phyloP scores from a whole-genome alignment of 1,140 invertebrate genomes.

The Tigriopus japonicus region DNA sequence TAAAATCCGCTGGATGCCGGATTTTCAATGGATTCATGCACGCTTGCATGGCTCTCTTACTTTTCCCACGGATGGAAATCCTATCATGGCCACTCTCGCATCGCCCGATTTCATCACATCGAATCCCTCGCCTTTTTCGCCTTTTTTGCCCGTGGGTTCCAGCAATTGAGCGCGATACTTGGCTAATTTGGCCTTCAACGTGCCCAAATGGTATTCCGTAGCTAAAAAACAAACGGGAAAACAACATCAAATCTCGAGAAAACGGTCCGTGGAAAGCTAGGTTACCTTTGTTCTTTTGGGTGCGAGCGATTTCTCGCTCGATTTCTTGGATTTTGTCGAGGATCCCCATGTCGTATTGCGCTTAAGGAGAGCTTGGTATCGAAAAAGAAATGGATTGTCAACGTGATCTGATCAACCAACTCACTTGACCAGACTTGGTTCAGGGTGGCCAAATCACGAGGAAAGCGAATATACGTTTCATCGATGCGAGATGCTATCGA shows the following conservation, averaged over 20 bases:
- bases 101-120: slow-evolving; percentile 99
- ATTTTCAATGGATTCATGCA: too few species aligned
- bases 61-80: slow-evolving; percentile 90
- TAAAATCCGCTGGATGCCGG: too few species aligned
- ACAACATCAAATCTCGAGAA: too few species aligned
- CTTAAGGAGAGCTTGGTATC: too few species aligned
- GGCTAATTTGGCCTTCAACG: slow-evolving; percentile 94
- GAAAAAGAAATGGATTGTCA: too few species aligned
- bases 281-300: slow-evolving; percentile 99
- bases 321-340: slow-evolving; percentile 96
- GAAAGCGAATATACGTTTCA: too few species aligned
- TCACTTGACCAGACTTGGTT: too few species aligned
- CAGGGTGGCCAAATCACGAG: too few species aligned
- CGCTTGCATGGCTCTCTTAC: slow-evolving; percentile 32
- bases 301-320: slow-evolving; percentile 89
- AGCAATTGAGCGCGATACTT: slow-evolving; percentile 89
- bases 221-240: slow-evolving; percentile 38
- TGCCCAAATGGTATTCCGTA: slow-evolving; percentile 95
- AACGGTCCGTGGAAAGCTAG: too few species aligned
- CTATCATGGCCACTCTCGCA: slow-evolving; percentile 92
- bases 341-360: slow-evolving; percentile 97
- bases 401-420: too few species aligned
- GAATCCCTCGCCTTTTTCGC: slow-evolving; percentile 96
- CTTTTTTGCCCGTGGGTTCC: slow-evolving; percentile 74
- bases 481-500: too few species aligned